A percentile compares a stretch with the other conserved stretches of the same genome.
These are phyloP conservation scores for Salarias fasciatus DNA, from an alignment of 2,797 vertebrate genomes.

Conservation along the genomic window DNA sequence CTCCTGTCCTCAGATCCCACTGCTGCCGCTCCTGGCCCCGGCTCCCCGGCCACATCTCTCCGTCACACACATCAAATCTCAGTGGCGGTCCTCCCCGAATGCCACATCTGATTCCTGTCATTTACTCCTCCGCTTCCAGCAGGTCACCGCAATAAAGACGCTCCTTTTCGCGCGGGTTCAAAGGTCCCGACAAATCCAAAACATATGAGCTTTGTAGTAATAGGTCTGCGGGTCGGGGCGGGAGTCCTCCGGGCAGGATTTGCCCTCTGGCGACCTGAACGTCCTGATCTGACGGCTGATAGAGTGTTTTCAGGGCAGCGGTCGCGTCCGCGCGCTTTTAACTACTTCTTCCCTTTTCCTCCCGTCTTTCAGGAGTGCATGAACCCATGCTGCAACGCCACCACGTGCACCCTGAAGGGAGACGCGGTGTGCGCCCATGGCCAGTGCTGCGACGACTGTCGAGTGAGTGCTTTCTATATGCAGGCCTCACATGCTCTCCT, in stretches of 20 bases:
- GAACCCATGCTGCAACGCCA: constrained; percentile 94
- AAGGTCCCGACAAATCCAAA: constrained; percentile 44
- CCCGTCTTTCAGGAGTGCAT: constrained; percentile 87
- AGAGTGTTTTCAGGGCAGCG: constrained; percentile 10
- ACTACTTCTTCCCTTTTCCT: not conserved
- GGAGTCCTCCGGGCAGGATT: constrained; percentile 31
- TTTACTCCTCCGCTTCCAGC: not conserved
- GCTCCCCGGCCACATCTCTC: not conserved
- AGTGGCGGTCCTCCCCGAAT: constrained; percentile 5
- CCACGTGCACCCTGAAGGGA: constrained; percentile 88
- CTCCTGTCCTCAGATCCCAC: constrained; percentile 35
- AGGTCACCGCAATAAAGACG: constrained; percentile 5
- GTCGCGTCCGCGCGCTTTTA: constrained; percentile 46
- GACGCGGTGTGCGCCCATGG: constrained; percentile 95
- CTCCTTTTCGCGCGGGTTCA: constrained; percentile 8
- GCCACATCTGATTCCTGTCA: constrained; percentile 26
- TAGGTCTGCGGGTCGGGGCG: constrained; percentile 43
- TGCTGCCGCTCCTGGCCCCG: constrained; percentile 3
- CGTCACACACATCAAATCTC: constrained; percentile 16
- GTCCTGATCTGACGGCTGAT: constrained; percentile 46
- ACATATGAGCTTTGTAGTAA: constrained; percentile 50
- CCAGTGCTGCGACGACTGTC: constrained; percentile 93
- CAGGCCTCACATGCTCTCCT: constrained; percentile 20
- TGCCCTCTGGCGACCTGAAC: constrained; percentile 51
- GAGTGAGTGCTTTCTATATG: constrained; percentile 79